Base-by-base conservation (phyloP, 2,797 vertebrate species). In the Borostomias antarcticus region DNA sequence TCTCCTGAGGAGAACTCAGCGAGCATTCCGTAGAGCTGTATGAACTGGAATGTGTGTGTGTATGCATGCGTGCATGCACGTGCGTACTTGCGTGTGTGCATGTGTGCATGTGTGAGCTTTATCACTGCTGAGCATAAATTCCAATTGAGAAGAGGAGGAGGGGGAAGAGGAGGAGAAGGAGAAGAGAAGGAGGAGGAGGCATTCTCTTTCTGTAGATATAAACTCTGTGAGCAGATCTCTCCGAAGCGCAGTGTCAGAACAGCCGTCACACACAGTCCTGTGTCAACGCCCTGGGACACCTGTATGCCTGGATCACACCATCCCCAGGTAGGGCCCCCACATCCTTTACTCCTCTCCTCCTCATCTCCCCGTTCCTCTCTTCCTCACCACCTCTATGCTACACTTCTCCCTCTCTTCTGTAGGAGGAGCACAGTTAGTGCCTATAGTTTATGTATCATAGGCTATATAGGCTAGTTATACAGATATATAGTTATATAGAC, bases 231-330 rank as follows among this genome's bases (percentile, higher is more conserved):
- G 26, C 17, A 11, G 25, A 70, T 51, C 17, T 28, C 2, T 32
- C 0, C 5, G 13, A 4, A 7, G 37, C 6, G 7, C 62, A 69
- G 58, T 62, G 77, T 15, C 4, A 64, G 21, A 61, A 28, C 37
- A 69, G 52, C 47, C 73, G 66, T 40, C 51, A 76, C 37, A 17
- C 33, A 0, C 29, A 62, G 15, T 13, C 65, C n/a, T 45, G 23
- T 48, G 26, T 3, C 33, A 72, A 78, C 77, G 64, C 28, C 30
- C 62, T 56, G 64, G 26, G 23, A 48, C 5, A 57, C 33, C 70
- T 80, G 64, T 82, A 92, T 93, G 91, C 82, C 86, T 77, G 84
- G 40, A 79, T 72, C 62, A 82, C 66, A 68, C 59, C n/a, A 29
- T 52, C 68, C 66, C 59, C 79, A 90, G 90, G 92, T 93, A 90